phyloP scores from a whole-genome alignment of 37 sponge, comb jelly and placozoan genomes.

The Diacarnus erythraeanus region DNA sequence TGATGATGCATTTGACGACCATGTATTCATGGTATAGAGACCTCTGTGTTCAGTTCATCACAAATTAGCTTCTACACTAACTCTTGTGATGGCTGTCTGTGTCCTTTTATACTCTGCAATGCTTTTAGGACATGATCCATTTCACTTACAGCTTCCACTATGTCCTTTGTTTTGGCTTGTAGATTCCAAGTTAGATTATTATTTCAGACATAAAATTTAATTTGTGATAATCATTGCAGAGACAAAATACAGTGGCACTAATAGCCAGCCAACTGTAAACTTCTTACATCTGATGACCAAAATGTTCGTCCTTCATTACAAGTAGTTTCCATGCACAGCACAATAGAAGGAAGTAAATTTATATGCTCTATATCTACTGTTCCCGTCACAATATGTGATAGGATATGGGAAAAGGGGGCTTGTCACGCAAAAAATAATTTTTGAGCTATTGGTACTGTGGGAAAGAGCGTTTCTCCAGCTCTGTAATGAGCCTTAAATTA shows the following conservation, averaged over 20 bases:
- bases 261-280: slow-evolving; percentile 20
- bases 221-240: slow-evolving; percentile 41
- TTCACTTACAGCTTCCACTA: slow-evolving; percentile 44
- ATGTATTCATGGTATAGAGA: slow-evolving; percentile 31
- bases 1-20: slow-evolving; percentile 34
- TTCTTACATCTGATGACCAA: slow-evolving; percentile 52
- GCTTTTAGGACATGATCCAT: slow-evolving; percentile 8
- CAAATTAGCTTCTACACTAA: slow-evolving; percentile 51
- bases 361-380: slow-evolving; percentile 12
- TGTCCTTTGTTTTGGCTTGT: slow-evolving; percentile 47
- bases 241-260: slow-evolving; percentile 33
- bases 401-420: no score
- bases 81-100: slow-evolving; percentile 23
- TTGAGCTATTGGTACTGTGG: no score
- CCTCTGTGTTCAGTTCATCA: slow-evolving; percentile 19
- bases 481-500: no score
- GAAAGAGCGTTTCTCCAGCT: no score
- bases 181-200: slow-evolving; percentile 35
- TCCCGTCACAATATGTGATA: no score
- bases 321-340: slow-evolving; percentile 49
- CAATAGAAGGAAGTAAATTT: slow-evolving; percentile 19
- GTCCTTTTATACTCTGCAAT: slow-evolving; percentile 16
- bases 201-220: slow-evolving; percentile 25
- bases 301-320: slow-evolving; percentile 2
- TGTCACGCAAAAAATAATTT: no score